A percentile compares a stretch with the other conserved stretches of the same genome.
Conservation (phyloP, 2,113 vertebrate genomes). For the Oriolus oriolus region DNA sequence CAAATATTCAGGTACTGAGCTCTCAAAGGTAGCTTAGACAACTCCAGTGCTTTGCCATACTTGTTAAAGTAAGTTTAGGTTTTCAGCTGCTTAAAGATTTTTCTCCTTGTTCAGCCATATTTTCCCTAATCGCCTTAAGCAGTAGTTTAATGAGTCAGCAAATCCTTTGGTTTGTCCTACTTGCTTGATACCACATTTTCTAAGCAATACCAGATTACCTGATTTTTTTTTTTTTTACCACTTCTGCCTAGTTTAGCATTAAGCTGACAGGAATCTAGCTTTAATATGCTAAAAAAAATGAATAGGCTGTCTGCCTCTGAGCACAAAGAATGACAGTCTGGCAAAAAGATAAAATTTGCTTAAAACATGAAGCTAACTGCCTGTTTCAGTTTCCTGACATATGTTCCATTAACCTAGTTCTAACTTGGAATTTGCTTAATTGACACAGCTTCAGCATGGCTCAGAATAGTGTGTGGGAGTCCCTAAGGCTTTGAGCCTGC, state of each 20-base stretch:
- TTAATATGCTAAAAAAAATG: background rate
- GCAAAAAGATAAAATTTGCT: background rate
- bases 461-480: background rate
- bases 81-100: background rate
- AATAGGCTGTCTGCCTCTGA: background rate
- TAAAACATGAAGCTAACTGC: background rate
- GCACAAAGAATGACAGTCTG: background rate
- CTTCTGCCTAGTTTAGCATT: background rate
- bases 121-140: background rate
- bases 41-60: background rate
- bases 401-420: slow-evolving; percentile 39
- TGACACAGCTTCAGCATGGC: background rate
- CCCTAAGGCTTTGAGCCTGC: background rate
- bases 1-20: background rate
- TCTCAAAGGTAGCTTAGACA: background rate
- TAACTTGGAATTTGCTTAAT: background rate
- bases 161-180: background rate
- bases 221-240: background rate
- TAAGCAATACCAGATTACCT: background rate
- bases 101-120: background rate
- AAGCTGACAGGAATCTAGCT: background rate
- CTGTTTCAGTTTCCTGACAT: background rate
- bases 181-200: background rate
- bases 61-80: background rate
- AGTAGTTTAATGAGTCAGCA: background rate